These are phyloP conservation scores for Verasper variegatus DNA, from an alignment of 2,113 vertebrate species.

Conservation along the genomic window DNA sequence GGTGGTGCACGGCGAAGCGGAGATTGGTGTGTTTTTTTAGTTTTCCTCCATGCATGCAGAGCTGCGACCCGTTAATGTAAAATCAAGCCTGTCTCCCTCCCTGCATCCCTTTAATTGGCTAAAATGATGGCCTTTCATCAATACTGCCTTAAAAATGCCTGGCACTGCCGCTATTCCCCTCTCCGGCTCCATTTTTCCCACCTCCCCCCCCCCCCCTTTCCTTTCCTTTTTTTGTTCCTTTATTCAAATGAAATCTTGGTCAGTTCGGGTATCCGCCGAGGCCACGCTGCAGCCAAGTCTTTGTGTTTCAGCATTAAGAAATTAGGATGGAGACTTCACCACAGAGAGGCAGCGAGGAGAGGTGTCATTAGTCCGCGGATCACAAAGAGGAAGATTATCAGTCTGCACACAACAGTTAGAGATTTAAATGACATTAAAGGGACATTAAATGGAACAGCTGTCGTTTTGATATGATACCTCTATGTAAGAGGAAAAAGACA, in stretches of 20 bases:
- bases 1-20: slow-evolving; percentile 46
- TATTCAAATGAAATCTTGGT: slow-evolving; percentile 95
- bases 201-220: slow-evolving; percentile 15
- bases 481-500: slow-evolving; percentile 48
- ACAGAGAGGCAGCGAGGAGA: slow-evolving; percentile 81
- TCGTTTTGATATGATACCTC: slow-evolving; percentile 73
- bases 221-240: slow-evolving; percentile 69
- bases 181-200: neutral
- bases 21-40: slow-evolving; percentile 23
- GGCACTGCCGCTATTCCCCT: slow-evolving; percentile 61
- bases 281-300: slow-evolving; percentile 93
- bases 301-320: slow-evolving; percentile 95
- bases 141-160: slow-evolving; percentile 91
- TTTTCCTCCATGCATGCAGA: slow-evolving; percentile 22
- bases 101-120: slow-evolving; percentile 91
- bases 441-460: slow-evolving; percentile 60
- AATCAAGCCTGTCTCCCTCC: slow-evolving; percentile 92
- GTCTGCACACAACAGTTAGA: slow-evolving; percentile 78
- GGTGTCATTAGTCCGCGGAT: slow-evolving; percentile 77
- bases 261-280: slow-evolving; percentile 89
- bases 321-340: slow-evolving; percentile 88
- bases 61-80: slow-evolving; percentile 84
- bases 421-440: slow-evolving; percentile 76
- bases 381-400: slow-evolving; percentile 75
- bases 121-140: slow-evolving; percentile 98